These are phyloP conservation scores for Adelosebastes latens DNA, from an alignment of 2,797 vertebrate genomes.

Conservation along the genomic window DNA sequence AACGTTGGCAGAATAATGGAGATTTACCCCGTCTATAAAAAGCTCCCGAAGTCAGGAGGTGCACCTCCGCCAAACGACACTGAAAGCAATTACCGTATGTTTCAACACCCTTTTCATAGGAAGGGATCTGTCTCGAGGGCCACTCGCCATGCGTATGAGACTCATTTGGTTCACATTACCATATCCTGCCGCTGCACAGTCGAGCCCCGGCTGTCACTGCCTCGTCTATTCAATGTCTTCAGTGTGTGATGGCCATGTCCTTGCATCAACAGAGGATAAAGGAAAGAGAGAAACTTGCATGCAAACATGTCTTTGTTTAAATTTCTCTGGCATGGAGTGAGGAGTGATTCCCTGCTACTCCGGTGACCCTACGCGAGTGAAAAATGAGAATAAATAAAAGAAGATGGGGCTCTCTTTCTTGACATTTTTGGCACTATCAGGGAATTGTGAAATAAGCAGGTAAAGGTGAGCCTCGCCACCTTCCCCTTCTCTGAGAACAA, in stretches of 20 bases:
- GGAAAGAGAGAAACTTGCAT: background rate
- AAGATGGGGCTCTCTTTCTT: conserved; percentile 24
- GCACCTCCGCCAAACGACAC: conserved; percentile 72
- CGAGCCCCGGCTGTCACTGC: conserved; percentile 62
- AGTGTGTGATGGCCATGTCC: conserved; percentile 45
- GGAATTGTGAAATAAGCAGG: conserved; percentile 57
- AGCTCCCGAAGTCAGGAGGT: conserved; percentile 71
- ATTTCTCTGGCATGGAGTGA: conserved; percentile 8
- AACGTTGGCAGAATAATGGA: conserved; percentile 68
- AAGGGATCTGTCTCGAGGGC: conserved; percentile 72
- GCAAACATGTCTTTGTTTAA: conserved; percentile 61
- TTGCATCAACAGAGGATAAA: conserved; percentile 53
- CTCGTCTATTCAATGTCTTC: conserved; percentile 54
- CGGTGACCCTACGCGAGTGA: conserved; percentile 46
- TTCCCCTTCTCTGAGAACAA: conserved; percentile 54
- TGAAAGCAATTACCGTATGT: conserved; percentile 81
- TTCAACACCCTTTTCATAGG: conserved; percentile 79
- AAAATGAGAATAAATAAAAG: conserved; percentile 60
- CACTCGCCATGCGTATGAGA: conserved; percentile 65
- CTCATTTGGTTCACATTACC: conserved; percentile 79
- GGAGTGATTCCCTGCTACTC: conserved; percentile 33
- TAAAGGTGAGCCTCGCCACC: conserved; percentile 53
- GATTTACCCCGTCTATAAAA: conserved; percentile 75
- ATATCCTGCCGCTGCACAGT: conserved; percentile 67
- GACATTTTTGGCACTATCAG: conserved; percentile 26